Evolutionary conservation across 2,797 vertebrate species (phyloP).

Genomic region (Leucoraja ocellata): DNA sequence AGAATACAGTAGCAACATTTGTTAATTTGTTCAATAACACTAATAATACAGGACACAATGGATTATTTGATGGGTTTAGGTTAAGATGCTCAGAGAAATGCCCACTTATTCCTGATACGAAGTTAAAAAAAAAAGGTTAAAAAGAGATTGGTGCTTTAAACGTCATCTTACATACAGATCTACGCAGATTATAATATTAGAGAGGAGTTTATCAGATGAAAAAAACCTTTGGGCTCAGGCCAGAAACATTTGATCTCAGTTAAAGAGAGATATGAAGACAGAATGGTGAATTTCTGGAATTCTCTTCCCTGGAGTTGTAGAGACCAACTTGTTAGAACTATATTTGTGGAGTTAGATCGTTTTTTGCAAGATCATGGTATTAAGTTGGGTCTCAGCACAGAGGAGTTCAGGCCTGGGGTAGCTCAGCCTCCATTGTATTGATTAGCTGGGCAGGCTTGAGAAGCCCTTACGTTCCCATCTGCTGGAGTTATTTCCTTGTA

Average conservation of each 20-base stretch:
- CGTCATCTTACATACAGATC: background rate
- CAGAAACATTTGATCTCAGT: constrained; percentile 61
- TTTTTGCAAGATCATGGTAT: too few relatives aligned
- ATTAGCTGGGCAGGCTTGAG: too few relatives aligned
- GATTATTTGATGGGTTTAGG: background rate
- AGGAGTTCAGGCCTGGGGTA: too few relatives aligned
- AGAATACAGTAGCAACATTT: background rate
- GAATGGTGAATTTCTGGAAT: too few relatives aligned
- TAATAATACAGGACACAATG: background rate
- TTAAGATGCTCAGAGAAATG: background rate
- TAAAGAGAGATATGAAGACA: too few relatives aligned
- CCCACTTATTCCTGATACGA: background rate
- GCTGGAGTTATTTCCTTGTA: too few relatives aligned
- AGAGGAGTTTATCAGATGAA: background rate
- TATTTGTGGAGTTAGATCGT: too few relatives aligned
- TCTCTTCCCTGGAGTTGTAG: too few relatives aligned
- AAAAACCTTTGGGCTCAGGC: constrained; percentile 60
- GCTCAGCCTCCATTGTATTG: too few relatives aligned
- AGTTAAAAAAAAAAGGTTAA: background rate
- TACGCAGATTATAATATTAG: background rate
- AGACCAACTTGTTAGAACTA: too few relatives aligned
- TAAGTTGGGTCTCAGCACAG: too few relatives aligned
- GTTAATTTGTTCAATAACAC: background rate
- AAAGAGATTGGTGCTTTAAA: constrained; percentile 41
- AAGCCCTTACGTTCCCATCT: too few relatives aligned